These are phyloP conservation scores for Muntiacus reevesi DNA, from an alignment of 2,113 vertebrate genomes.

Conservation along the genomic window DNA sequence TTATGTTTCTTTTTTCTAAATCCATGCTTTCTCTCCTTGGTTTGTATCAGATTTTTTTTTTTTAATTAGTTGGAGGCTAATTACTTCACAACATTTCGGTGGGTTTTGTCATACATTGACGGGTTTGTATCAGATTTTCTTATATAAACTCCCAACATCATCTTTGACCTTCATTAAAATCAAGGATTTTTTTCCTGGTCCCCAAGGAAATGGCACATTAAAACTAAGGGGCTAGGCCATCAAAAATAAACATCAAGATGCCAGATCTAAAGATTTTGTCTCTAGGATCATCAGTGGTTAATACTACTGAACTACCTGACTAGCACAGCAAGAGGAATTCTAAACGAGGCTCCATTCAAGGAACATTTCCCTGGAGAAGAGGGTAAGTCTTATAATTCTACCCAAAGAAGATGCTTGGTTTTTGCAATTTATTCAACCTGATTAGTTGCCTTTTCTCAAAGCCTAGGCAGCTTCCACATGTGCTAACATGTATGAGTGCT, in stretches of 20 bases:
- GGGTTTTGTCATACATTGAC: no score
- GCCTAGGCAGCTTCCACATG: background rate
- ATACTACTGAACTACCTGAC: background rate
- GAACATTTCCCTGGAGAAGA: background rate
- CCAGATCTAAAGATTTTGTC: background rate
- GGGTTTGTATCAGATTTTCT: background rate
- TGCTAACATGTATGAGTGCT: background rate
- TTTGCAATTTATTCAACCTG: background rate
- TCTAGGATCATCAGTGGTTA: background rate
- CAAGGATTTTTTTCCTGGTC: background rate
- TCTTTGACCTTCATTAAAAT: background rate
- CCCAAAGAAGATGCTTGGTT: background rate
- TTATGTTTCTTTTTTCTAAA: background rate
- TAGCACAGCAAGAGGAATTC: background rate
- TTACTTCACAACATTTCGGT: no score
- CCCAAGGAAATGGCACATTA: background rate
- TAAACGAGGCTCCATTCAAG: background rate
- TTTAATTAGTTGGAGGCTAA: no score
- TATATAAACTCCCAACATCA: background rate
- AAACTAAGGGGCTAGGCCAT: background rate
- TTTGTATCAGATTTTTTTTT: background rate
- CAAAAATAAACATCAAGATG: background rate
- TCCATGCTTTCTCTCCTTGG: background rate
- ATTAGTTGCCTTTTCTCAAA: background rate
- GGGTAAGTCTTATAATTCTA: background rate